Conservation (phyloP, 2,888 invertebrate species). For the Drosophila lacicola region DNA sequence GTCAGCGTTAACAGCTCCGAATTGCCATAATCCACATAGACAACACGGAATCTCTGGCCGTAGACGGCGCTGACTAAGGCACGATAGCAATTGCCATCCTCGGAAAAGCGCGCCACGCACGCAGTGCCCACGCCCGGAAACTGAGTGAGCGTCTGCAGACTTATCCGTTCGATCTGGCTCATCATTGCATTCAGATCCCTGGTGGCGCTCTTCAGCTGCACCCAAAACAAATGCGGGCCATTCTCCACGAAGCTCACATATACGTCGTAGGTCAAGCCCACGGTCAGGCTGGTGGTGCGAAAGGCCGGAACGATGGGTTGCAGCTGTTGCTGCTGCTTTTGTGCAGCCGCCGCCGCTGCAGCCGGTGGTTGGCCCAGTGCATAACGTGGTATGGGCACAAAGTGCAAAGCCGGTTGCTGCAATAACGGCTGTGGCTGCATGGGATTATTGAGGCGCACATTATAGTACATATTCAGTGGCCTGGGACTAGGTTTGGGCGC, state of each 20-base stretch:
- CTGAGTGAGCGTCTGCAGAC: conserved; percentile 88
- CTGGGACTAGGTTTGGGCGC: conserved; percentile 59
- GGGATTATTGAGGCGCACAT: conserved; percentile 71
- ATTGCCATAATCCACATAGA: conserved; percentile 93
- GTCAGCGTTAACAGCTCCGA: conserved; percentile 90
- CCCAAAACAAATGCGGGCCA: conserved; percentile 91
- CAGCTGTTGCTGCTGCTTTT: conserved; percentile 36
- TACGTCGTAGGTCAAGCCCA: conserved; percentile 88
- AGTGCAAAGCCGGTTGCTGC: conserved; percentile 40
- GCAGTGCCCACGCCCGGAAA: conserved; percentile 91
- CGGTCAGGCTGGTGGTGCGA: conserved; percentile 85
- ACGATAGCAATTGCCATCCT: conserved; percentile 89
- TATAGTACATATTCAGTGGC: conserved; percentile 62
- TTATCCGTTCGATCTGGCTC: conserved; percentile 89
- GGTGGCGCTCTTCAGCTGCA: conserved; percentile 89
- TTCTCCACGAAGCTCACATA: conserved; percentile 92
- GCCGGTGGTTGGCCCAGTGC: conserved; percentile 20
- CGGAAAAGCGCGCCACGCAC: conserved; percentile 90
- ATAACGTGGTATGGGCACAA: conserved; percentile 63
- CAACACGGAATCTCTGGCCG: conserved; percentile 90
- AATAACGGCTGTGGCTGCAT: conserved; percentile 20
- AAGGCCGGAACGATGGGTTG: conserved; percentile 77
- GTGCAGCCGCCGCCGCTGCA: conserved; percentile 43
- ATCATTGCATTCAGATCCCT: conserved; percentile 89
- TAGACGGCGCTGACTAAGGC: conserved; percentile 91